Percentiles rank a stretch among this genome's conserved stretches.
These are phyloP conservation scores for Ictalurus punctatus DNA, from an alignment of 2,113 vertebrate genomes.

Conservation along the genomic window DNA sequence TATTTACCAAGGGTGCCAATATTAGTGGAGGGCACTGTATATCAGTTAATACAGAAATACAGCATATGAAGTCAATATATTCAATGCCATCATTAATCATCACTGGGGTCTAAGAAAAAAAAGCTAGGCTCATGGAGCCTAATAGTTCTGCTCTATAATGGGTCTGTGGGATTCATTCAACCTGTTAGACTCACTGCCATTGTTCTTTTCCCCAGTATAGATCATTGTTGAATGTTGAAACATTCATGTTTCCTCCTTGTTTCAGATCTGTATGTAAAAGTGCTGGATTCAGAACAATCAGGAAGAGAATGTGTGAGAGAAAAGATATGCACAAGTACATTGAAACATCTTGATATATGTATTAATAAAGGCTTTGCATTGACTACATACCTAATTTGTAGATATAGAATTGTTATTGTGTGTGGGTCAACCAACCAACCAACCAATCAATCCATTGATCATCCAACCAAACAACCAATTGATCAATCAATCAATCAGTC, in stretches of 20 bases:
- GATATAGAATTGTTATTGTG: background rate
- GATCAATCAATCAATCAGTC: too few species aligned
- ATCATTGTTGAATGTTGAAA: too few species aligned
- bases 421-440: background rate
- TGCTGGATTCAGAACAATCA: background rate
- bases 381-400: background rate
- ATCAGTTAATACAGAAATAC: background rate
- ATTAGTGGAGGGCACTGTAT: too few species aligned
- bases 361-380: background rate
- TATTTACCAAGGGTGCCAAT: too few species aligned
- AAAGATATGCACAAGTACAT: background rate
- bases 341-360: background rate
- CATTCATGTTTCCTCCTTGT: conserved; percentile 8
- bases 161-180: conserved; percentile 20
- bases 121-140: conserved; percentile 1
- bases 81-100: background rate
- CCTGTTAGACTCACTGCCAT: conserved; percentile 11
- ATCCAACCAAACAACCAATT: too few species aligned
- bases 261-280: background rate
- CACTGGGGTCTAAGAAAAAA: background rate
- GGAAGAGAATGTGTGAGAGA: background rate
- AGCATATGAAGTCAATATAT: background rate
- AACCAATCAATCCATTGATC: background rate
- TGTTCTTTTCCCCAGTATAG: conserved; percentile 42
- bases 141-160: conserved; percentile 25